A percentile compares a stretch with the other conserved stretches of the same genome.
phyloP scores from a whole-genome alignment of 2,888 invertebrate species.

The Dasysyrphus albostriatus region DNA sequence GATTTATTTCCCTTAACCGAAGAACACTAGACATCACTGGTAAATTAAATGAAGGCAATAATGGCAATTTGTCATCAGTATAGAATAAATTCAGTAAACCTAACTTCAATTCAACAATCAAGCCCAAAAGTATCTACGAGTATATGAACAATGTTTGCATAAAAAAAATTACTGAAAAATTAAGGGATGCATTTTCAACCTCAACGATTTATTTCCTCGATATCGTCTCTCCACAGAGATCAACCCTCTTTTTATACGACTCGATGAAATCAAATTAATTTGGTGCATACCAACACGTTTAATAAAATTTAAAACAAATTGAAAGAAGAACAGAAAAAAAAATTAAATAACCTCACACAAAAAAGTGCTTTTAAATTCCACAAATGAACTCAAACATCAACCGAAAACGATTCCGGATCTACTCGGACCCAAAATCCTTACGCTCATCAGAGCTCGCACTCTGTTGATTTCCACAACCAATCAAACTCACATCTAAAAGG shows the following conservation, averaged over 20 bases:
- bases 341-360: not conserved
- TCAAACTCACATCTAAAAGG: not conserved
- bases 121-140: too few relatives aligned
- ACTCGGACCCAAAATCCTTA: not conserved
- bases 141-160: too few relatives aligned
- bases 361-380: conserved; percentile 24
- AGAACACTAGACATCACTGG: too few relatives aligned
- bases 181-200: not conserved
- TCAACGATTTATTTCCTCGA: not conserved
- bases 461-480: conserved; percentile 39
- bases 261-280: conserved; percentile 5
- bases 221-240: not conserved
- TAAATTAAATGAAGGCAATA: too few relatives aligned
- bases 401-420: conserved; percentile 2
- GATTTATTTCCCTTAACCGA: too few relatives aligned
- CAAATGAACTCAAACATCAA: conserved; percentile 34
- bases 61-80: too few relatives aligned
- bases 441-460: conserved; percentile 9
- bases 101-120: too few relatives aligned
- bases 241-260: not conserved
- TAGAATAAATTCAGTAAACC: too few relatives aligned
- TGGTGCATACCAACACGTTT: conserved; percentile 5
- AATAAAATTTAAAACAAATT: not conserved
- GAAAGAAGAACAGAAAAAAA: not conserved
- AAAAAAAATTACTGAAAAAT: not conserved